Evolutionary conservation across 2,888 invertebrate genomes (phyloP), one percentile per base, ranked within the genome.

Genomic region (Troides helena): DNA sequence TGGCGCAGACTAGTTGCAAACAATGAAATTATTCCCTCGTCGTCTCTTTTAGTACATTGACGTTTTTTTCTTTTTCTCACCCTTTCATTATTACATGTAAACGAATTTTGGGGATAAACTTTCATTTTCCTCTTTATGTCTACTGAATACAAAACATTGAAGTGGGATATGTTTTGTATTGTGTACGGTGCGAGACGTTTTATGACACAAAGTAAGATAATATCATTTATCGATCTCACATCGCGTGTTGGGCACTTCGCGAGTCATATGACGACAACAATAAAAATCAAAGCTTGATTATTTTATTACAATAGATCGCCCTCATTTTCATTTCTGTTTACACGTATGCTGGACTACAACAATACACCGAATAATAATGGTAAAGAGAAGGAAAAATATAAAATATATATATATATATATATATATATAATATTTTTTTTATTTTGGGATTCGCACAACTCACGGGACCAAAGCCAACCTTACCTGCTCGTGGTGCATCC

Each of bases 1-100:
- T 95, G 95, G 50, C 94, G 93, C 79, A 95, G 93, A 81, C 96
- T 96, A 1, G 95, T 94, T 36, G 94, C 93, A 68, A 95, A 82
- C 75, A 95, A 74, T 8, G 89, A 85, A 56, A 89, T 70, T 14
- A 86, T 80, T 25, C 86, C 82, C 65, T 82, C 84, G 65, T 86
- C 85, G 60, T 73, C 74, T 64, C 79, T 81, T 70, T 76, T 78
- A 62, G 74, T 67, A 70, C 75, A 72, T 17, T 70, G 58, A 72
- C 72, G 73, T 23, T 71, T 73, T 23, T 73, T 76, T 46, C 71
- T 71, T 30, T 69, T 73, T 50, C 65, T 74, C 30, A 62, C 23
- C 30, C 62, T 64, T 50, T 73, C 74, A 66, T 76, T 75, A 18
- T 71, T 77, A 76, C 79, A 78, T 72, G 80, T 82, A 62, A 77